Evolutionary conservation across 2,113 vertebrate species (phyloP).

Genomic region (Odocoileus hemionus): DNA sequence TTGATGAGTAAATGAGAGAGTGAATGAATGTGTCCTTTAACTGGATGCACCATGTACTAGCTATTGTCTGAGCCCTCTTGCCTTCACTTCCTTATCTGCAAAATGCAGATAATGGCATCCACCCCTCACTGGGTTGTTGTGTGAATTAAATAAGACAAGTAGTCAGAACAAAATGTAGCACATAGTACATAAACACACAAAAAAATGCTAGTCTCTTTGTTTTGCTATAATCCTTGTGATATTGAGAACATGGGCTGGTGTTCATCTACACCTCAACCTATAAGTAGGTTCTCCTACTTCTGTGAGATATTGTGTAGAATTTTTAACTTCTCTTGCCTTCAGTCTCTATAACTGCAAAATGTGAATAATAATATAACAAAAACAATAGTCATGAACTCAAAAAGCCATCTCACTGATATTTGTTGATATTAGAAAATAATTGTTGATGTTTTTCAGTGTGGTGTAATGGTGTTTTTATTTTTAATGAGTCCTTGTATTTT

Average conservation of each 20-base stretch:
- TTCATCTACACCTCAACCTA: background rate
- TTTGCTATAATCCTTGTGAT: background rate
- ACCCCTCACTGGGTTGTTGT: background rate
- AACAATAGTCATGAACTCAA: background rate
- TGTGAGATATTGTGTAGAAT: background rate
- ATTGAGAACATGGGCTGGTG: background rate
- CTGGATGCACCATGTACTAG: background rate
- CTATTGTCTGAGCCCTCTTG: background rate
- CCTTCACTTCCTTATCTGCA: background rate
- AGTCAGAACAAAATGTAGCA: background rate
- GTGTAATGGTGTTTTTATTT: background rate
- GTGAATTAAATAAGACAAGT: background rate
- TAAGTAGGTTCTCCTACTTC: background rate
- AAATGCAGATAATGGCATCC: background rate
- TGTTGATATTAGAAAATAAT: background rate
- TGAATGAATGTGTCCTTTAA: background rate
- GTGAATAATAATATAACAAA: background rate
- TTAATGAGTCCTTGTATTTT: background rate
- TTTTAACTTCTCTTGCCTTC: background rate
- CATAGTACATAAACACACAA: background rate
- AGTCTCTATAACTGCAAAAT: background rate
- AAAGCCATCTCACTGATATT: background rate
- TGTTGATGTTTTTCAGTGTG: background rate
- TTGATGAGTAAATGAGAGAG: background rate
- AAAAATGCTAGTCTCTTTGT: background rate